These are phyloP conservation scores for Hystrix brachyura DNA, from an alignment of 2,113 vertebrate genomes.

Conservation along the genomic window DNA sequence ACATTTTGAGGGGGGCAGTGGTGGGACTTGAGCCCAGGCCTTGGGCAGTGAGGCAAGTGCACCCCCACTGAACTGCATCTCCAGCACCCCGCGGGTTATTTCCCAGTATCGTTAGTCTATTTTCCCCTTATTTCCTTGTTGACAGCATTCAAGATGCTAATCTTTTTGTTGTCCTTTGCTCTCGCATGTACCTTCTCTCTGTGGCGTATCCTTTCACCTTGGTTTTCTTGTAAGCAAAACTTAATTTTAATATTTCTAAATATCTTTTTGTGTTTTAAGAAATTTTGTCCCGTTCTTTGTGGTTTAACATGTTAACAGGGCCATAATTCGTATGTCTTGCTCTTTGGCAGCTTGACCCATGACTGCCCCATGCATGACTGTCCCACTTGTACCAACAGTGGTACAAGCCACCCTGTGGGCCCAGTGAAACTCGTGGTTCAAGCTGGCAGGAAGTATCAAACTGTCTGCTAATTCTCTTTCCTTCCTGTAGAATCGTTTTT, in stretches of 20 bases:
- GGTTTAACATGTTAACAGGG: neutral
- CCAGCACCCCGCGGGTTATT: neutral
- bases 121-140: neutral
- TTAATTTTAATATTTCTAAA: conserved; percentile 28
- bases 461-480: neutral
- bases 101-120: neutral
- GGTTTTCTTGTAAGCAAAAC: neutral
- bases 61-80: neutral
- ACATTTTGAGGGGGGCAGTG: neutral
- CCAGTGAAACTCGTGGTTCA: neutral
- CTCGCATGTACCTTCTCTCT: neutral
- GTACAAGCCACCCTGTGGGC: neutral
- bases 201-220: neutral
- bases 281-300: neutral
- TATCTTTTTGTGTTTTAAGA: conserved; percentile 1
- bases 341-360: neutral
- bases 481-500: neutral
- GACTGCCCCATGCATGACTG: neutral
- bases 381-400: neutral
- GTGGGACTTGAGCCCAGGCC: neutral
- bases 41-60: neutral
- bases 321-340: neutral
- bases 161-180: neutral
- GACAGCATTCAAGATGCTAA: neutral
- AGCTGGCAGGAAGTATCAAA: neutral